A percentile compares a stretch with the other conserved stretches of the same genome.
These are phyloP conservation scores for Marmota monax DNA, from an alignment of 2,113 vertebrate species.

Conservation along the genomic window DNA sequence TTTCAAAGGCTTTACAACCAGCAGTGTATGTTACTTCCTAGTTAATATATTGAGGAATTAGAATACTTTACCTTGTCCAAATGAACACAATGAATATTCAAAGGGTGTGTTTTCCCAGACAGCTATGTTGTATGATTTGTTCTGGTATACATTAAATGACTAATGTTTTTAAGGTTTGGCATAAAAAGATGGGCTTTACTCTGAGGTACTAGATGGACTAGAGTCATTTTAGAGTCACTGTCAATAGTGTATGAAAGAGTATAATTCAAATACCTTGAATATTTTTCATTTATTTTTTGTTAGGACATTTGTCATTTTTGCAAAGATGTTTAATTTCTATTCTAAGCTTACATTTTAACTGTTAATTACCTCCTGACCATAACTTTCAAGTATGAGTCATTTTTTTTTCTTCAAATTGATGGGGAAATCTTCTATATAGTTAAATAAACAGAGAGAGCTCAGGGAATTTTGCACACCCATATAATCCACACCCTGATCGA, in stretches of 20 bases:
- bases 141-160: not conserved
- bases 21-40: not conserved
- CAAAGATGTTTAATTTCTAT: not conserved
- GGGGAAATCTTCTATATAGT: not conserved
- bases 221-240: not conserved
- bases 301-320: not conserved
- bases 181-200: not conserved
- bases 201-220: not conserved
- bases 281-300: not conserved
- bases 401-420: not conserved
- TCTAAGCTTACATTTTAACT: constrained; percentile 35
- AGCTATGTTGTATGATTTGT: not conserved
- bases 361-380: not conserved
- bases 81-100: not conserved
- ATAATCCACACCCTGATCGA: not conserved
- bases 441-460: not conserved
- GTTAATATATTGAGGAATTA: not conserved
- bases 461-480: not conserved
- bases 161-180: not conserved
- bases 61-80: not conserved
- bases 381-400: not conserved
- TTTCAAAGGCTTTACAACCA: not conserved
- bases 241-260: not conserved
- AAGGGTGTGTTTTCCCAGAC: not conserved
- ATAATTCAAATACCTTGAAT: not conserved